These are phyloP conservation scores for Epinephelus coioides DNA, from an alignment of 2,797 vertebrate species.

Conservation along the genomic window DNA sequence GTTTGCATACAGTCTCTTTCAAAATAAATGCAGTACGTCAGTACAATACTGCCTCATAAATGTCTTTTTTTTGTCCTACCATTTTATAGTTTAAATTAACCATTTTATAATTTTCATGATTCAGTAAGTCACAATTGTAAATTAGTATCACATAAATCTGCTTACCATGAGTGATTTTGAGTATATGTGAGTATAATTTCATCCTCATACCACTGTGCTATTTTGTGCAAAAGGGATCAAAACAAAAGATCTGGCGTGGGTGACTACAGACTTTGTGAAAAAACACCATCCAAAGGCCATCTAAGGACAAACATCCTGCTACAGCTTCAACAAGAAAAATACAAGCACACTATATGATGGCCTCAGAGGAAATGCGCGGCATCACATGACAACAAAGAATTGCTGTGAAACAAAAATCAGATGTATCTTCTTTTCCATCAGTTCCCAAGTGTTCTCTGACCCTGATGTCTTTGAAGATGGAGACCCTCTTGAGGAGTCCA, in stretches of 20 bases:
- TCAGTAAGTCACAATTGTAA: too few species aligned
- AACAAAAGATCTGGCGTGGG: too few species aligned
- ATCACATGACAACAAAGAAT: neutral
- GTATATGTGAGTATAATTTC: neutral
- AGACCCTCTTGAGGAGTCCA: constrained; percentile 50
- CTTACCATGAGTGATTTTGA: neutral
- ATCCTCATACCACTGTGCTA: neutral
- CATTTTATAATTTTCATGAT: too few species aligned
- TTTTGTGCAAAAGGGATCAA: neutral
- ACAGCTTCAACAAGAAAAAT: neutral
- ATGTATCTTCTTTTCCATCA: constrained; percentile 2
- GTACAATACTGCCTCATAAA: too few species aligned
- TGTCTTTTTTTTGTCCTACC: too few species aligned
- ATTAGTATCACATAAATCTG: neutral
- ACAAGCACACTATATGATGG: neutral
- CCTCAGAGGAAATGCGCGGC: neutral
- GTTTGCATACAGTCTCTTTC: too few species aligned
- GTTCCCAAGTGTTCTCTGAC: constrained; percentile 26
- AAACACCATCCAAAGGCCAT: too few species aligned
- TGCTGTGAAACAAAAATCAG: neutral
- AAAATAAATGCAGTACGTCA: too few species aligned
- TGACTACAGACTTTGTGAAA: neutral
- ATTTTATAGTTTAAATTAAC: too few species aligned
- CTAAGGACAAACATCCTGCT: neutral
- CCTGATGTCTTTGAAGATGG: constrained; percentile 39